phyloP scores from a whole-genome alignment of 2,113 vertebrate species.

The Eulemur macaco region DNA sequence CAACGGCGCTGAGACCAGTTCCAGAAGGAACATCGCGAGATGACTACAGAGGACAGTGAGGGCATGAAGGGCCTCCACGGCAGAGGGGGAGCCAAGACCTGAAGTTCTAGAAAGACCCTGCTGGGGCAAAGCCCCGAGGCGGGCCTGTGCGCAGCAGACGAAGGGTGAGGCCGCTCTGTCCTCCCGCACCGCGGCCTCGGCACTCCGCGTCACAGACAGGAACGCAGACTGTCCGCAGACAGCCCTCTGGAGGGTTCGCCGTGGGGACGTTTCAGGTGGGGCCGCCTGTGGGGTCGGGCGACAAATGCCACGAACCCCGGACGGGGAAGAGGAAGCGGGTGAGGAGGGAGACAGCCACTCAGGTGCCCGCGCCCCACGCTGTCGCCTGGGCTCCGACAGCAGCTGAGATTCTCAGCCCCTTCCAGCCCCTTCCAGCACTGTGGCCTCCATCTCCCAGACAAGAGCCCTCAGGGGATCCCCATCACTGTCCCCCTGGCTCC shows the following conservation, averaged over 20 bases:
- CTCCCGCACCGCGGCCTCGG: not conserved
- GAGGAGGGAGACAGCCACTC: not conserved
- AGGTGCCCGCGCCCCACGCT: rapidly evolving
- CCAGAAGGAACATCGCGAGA: not conserved
- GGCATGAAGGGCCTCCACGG: not conserved
- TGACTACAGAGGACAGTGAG: rapidly evolving
- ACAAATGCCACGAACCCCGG: rapidly evolving
- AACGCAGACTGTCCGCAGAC: rapidly evolving
- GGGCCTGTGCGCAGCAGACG: rapidly evolving
- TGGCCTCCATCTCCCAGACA: not conserved
- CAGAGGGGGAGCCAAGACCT: not conserved
- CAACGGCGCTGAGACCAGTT: rapidly evolving
- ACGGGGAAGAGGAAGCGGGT: not conserved
- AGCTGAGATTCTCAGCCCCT: not conserved
- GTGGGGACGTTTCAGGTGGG: rapidly evolving
- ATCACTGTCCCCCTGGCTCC: not conserved
- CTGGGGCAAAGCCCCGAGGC: rapidly evolving
- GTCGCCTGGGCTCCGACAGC: not conserved
- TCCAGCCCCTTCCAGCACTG: not conserved
- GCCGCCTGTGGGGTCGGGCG: rapidly evolving
- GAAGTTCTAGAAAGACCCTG: not conserved
- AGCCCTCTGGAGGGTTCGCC: not conserved
- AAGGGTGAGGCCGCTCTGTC: rapidly evolving
- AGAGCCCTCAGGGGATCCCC: not conserved
- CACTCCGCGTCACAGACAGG: too few relatives aligned